These are phyloP conservation scores for Catocala sponsa DNA, from an alignment of 2,888 invertebrate species.

Conservation along the genomic window DNA sequence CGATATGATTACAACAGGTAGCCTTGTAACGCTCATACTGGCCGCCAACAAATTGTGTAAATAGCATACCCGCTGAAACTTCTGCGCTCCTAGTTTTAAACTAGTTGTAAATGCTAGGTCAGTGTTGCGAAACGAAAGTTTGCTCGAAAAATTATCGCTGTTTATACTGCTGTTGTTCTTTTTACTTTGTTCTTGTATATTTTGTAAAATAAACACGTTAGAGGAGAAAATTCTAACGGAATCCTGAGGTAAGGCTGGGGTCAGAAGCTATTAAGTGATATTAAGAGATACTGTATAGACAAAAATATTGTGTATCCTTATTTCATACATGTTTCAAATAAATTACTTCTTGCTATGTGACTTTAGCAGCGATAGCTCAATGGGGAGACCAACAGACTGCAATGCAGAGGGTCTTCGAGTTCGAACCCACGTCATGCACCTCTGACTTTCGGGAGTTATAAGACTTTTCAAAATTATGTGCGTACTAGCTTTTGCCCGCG, in stretches of 20 bases:
- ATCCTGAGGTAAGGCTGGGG: not conserved
- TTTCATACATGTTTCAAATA: too few species aligned
- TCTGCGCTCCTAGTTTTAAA: conserved; percentile 47
- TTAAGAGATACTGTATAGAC: too few species aligned
- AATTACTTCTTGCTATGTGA: too few species aligned
- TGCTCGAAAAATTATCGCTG: conserved; percentile 43
- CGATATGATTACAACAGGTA: conserved; percentile 48
- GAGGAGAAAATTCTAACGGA: not conserved
- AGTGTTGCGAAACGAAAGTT: conserved; percentile 48
- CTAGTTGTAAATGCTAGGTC: conserved; percentile 55
- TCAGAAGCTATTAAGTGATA: too few species aligned
- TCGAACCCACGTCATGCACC: too few species aligned
- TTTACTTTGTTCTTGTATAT: conserved; percentile 25
- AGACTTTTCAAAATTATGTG: too few species aligned
- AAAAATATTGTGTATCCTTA: too few species aligned
- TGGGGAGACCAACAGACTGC: too few species aligned
- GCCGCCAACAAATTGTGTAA: conserved; percentile 52
- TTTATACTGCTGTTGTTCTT: conserved; percentile 45
- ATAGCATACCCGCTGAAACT: conserved; percentile 52
- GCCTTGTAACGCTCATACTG: conserved; percentile 16
- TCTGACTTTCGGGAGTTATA: too few species aligned
- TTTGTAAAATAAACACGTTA: conserved; percentile 11
- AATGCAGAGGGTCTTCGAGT: too few species aligned
- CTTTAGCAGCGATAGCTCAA: too few species aligned
- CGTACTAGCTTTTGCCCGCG: too few species aligned